Evolutionary conservation across 92 coral and sea anemone genomes (phyloP), one percentile per base, ranked within the genome.

Genomic region (Pocillopora meandrina): DNA sequence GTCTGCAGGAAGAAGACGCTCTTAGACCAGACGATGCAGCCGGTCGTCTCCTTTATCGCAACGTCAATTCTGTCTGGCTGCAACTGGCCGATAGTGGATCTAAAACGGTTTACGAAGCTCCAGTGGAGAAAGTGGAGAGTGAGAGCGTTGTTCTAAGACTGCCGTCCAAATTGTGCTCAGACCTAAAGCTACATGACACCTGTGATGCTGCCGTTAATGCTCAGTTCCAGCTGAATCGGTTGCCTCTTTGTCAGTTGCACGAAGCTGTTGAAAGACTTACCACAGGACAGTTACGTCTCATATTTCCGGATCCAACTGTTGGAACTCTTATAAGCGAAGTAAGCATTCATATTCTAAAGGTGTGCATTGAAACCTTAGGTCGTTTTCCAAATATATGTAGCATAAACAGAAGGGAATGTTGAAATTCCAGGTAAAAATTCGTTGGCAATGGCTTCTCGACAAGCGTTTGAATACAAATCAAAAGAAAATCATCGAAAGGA

Each of bases 171-270:
- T 64, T 87, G 75, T 85, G 90, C 77, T 60, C 84, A 34, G 95
- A 87, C 19, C 85, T 92, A 20, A 56, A 81, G 84, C 89, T 91
- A n/a, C 73, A 56, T 47, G 77, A 88, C 47, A 75, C 77, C 14
- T 80, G 87, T 70, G 75, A 77, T 71, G 65, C 62, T 56, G 56
- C 57, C 42, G 80, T 56, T 1, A 87, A 92, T 74, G 88, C 94
- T 55, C 90, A 87, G 80, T 90, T 95, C 75, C 88, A 87, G 72
- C 76, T 91, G 65, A 93, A 93, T 65, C 98, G 98, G 10, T 67
- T 69, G 67, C 93, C 93, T 23, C 83, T 93, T 72, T 95, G 98
- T 80, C 87, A 87, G 74, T 88, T 95, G 98, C 98, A 95, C 82
- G 79, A 83, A 69, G 94, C 98, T 3, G 75, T 95, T 56, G 98